phyloP scores from a whole-genome alignment of 2,888 invertebrate genomes.

The Nephrotoma guestfalica region DNA sequence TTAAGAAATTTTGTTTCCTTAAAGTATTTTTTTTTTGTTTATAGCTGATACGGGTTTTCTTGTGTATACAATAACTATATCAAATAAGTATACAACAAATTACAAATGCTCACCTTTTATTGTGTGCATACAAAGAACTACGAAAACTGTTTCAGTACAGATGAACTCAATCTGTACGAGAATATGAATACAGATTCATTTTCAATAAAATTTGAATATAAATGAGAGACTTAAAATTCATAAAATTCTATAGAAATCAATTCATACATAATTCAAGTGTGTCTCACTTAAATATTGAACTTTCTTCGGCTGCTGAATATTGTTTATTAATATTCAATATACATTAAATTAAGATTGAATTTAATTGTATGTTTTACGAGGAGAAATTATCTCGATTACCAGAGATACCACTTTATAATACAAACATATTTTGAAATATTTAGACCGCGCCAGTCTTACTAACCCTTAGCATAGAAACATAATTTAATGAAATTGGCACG shows the following conservation, averaged over 20 bases:
- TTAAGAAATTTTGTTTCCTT: not conserved
- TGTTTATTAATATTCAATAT: not conserved
- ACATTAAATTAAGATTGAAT: not conserved
- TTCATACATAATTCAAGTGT: not conserved
- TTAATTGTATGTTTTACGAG: not conserved
- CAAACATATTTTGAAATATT: not conserved
- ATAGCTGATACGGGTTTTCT: not conserved
- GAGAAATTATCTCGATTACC: not conserved
- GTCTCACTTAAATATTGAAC: not conserved
- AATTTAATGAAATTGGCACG: not conserved
- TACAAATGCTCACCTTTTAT: not conserved
- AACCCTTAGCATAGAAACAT: not conserved
- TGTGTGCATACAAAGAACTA: not conserved
- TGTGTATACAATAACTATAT: not conserved
- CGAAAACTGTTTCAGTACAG: not conserved
- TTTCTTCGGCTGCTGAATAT: not conserved
- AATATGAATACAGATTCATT: not conserved
- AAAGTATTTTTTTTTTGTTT: not conserved
- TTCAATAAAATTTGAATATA: not conserved
- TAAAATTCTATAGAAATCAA: not conserved
- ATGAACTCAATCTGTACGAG: not conserved
- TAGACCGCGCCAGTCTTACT: not conserved
- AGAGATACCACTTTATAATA: not conserved
- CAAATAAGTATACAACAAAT: not conserved
- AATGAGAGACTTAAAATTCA: not conserved